phyloP scores from a whole-genome alignment of 2,888 invertebrate species.

The Ophioninae sp. region DNA sequence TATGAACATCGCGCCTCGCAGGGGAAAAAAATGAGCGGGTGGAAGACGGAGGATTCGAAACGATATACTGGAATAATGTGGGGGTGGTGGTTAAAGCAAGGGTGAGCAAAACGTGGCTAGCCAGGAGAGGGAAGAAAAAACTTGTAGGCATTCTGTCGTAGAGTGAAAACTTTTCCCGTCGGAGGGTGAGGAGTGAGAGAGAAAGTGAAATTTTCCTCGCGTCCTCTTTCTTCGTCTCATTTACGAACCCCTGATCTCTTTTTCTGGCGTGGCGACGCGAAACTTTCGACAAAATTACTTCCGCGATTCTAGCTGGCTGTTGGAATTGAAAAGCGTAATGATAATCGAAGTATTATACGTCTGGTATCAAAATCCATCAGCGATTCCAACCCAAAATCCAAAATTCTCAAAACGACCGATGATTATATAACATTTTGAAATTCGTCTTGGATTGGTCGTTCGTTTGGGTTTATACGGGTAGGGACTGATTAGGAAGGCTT shows the following conservation, averaged over 20 bases:
- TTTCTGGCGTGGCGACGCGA: conserved; percentile 41
- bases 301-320: conserved; percentile 72
- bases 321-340: conserved; percentile 39
- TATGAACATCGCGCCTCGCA: conserved; percentile 65
- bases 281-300: conserved; percentile 75
- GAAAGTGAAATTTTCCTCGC: conserved; percentile 32
- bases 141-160: conserved; percentile 26
- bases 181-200: conserved; percentile 27
- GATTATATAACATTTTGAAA: neutral
- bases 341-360: conserved; percentile 29
- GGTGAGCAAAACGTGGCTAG: conserved; percentile 7
- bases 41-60: neutral
- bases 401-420: conserved; percentile 20
- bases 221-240: conserved; percentile 17
- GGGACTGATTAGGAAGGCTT: too few relatives aligned
- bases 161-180: conserved; percentile 53
- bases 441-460: neutral
- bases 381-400: conserved; percentile 7
- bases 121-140: neutral
- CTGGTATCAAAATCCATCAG: conserved; percentile 22
- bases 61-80: conserved; percentile 9
- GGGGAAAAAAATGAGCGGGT: conserved; percentile 44
- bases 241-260: neutral
- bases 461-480: too few relatives aligned
- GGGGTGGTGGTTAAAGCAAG: conserved; percentile 5